Conservation (phyloP, 2,113 vertebrate genomes). For the Sclerurus mexicanus region DNA sequence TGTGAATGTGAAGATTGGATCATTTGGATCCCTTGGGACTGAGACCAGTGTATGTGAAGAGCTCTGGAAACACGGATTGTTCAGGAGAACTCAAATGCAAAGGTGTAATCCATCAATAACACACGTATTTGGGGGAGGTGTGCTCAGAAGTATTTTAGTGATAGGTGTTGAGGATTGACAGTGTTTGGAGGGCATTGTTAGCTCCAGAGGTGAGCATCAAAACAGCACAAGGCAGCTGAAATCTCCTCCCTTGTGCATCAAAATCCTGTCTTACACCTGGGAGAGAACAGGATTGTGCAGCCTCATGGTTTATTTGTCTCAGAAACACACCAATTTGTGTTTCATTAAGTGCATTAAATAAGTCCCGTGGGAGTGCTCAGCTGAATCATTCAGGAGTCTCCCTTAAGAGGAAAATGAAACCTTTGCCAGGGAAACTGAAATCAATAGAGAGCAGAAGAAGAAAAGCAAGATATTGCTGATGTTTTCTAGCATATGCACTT, state of each 20-base stretch:
- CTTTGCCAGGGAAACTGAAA: conserved; percentile 16
- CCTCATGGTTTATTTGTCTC: neutral
- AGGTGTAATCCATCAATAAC: neutral
- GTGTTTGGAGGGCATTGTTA: neutral
- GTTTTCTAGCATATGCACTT: neutral
- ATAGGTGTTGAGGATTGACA: neutral
- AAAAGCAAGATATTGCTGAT: neutral
- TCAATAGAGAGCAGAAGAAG: neutral
- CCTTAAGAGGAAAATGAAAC: conserved; percentile 2
- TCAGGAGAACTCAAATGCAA: neutral
- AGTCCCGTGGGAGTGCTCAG: neutral
- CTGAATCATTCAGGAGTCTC: conserved; percentile 5
- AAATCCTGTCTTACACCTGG: neutral
- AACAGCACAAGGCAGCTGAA: neutral
- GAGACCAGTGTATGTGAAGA: neutral
- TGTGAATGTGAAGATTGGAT: neutral
- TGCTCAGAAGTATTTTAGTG: neutral
- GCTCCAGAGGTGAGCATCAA: neutral
- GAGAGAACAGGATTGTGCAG: neutral
- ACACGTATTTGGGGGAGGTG: rapidly evolving
- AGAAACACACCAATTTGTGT: neutral
- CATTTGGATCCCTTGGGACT: neutral
- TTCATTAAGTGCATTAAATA: neutral
- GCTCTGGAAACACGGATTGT: neutral
- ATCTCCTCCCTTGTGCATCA: neutral